Percentiles rank a stretch among this genome's conserved stretches.
These are phyloP conservation scores for Sesia bembeciformis DNA, from an alignment of 2,888 invertebrate genomes.

Conservation along the genomic window DNA sequence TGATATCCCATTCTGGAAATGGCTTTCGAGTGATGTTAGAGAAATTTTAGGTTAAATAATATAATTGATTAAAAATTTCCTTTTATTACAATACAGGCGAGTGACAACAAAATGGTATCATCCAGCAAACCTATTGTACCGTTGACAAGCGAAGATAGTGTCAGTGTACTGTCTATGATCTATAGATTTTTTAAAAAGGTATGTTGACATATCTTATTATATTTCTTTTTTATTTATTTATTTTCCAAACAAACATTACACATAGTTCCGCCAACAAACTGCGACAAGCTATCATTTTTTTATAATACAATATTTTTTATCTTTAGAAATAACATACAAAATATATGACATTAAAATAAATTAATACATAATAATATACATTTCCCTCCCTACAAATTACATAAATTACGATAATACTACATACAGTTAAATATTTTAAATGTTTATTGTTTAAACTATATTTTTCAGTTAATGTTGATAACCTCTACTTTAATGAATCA, in stretches of 20 bases:
- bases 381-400: no score
- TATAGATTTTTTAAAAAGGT: conserved; percentile 79
- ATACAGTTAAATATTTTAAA: no score
- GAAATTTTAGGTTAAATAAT: neutral
- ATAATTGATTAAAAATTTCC: neutral
- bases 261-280: no score
- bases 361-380: no score
- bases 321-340: conserved; percentile 4
- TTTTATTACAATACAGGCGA: conserved; percentile 25
- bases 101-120: conserved; percentile 49
- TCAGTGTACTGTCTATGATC: conserved; percentile 73
- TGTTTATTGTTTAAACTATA: no score
- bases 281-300: no score
- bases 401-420: no score
- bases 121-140: conserved; percentile 57
- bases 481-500: conserved; percentile 4
- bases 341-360: no score
- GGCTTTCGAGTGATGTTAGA: neutral
- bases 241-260: no score
- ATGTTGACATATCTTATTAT: conserved; percentile 9
- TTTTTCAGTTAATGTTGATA: no score
- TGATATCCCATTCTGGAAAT: no score
- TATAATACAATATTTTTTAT: neutral
- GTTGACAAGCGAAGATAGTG: conserved; percentile 56
- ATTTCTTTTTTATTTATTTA: no score